Percentiles rank a stretch among this genome's conserved stretches.
phyloP scores from a whole-genome alignment of 2,797 vertebrate genomes.

The Galagoides demidoff region DNA sequence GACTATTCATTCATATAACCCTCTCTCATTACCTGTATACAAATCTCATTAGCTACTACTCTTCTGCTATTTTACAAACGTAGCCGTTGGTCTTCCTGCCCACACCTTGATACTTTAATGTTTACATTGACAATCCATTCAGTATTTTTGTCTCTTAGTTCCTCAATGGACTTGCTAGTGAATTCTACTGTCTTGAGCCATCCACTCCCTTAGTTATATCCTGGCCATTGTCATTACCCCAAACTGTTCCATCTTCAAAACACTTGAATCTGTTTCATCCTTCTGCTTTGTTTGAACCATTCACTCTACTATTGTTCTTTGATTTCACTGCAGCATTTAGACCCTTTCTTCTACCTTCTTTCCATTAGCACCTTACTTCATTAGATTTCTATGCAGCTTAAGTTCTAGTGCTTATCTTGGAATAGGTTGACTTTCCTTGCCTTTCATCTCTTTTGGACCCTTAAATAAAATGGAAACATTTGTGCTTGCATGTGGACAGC shows the following conservation, averaged over 20 bases:
- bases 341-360: not conserved
- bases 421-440: slow-evolving; percentile 18
- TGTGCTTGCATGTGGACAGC: slow-evolving; percentile 18
- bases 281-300: slow-evolving; percentile 10
- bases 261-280: not conserved
- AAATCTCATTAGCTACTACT: not conserved
- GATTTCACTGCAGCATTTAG: slow-evolving; percentile 25
- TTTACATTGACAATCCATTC: not conserved
- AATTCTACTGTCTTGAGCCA: not conserved
- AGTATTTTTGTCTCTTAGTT: slow-evolving; percentile 37
- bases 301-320: not conserved
- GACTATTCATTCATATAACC: not conserved
- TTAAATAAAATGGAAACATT: slow-evolving; percentile 42
- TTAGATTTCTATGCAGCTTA: slow-evolving; percentile 16
- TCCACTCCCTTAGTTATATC: not conserved
- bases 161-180: not conserved
- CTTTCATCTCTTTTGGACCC: not conserved
- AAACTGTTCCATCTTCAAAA: slow-evolving; percentile 21
- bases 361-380: not conserved
- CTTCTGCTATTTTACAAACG: not conserved
- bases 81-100: not conserved
- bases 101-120: not conserved
- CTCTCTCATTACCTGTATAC: not conserved
- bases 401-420: slow-evolving; percentile 7
- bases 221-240: not conserved